Evolutionary conservation across 2,888 invertebrate species (phyloP).

Genomic region (Hyposoter didymator): DNA sequence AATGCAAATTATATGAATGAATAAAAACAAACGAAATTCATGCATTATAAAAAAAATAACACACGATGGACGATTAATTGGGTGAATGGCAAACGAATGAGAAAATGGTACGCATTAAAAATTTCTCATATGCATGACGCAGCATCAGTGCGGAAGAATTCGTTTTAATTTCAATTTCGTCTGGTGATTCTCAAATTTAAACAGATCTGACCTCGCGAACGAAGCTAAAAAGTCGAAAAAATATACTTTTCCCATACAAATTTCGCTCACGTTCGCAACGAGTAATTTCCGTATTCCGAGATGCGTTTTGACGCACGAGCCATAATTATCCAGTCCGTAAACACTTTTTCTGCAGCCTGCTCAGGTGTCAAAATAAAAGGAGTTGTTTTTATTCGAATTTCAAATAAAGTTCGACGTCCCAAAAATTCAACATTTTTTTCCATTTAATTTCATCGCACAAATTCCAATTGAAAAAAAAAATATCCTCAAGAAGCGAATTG

Average conservation of each 20-base stretch:
- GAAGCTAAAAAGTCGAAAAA: not conserved
- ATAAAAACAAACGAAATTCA: not conserved
- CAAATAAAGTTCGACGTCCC: not conserved
- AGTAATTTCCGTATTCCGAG: conserved; percentile 40
- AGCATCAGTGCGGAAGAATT: not conserved
- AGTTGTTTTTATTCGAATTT: not conserved
- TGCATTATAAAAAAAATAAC: not conserved
- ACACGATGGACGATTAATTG: not conserved
- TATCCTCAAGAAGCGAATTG: not conserved
- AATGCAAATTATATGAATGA: not conserved
- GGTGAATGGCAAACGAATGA: not conserved
- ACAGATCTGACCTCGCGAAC: conserved; percentile 45
- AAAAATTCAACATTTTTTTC: not conserved
- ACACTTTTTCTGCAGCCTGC: not conserved
- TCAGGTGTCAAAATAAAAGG: not conserved
- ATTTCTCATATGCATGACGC: not conserved
- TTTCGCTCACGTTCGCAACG: conserved; percentile 38
- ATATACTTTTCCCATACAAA: conserved; percentile 35
- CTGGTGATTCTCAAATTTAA: not conserved
- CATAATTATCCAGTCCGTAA: not conserved
- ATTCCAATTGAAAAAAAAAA: not conserved
- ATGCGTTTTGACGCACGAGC: conserved; percentile 4
- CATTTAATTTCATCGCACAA: not conserved
- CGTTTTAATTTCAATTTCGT: not conserved
- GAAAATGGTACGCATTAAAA: not conserved